Conservation (phyloP, 2,113 vertebrate species). For the Scartelaos histophorus region DNA sequence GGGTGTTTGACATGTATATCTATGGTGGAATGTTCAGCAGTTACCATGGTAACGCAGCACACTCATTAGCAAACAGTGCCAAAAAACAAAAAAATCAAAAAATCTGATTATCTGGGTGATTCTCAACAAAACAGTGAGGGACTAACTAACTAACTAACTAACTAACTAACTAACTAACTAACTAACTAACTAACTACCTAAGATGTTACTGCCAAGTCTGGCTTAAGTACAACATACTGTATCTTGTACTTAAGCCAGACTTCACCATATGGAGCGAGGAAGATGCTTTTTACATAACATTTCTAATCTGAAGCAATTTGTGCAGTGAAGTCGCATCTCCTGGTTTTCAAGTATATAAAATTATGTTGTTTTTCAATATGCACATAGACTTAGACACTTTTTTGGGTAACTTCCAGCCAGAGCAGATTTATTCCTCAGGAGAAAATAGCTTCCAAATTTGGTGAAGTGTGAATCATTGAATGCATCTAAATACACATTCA, state of each 20-base stretch:
- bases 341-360: neutral
- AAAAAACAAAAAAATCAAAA: no score
- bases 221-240: slow-evolving; percentile 21
- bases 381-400: neutral
- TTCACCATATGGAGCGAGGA: neutral
- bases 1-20: no score
- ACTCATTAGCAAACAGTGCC: no score
- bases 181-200: no score
- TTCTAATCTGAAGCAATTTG: neutral
- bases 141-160: no score
- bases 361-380: neutral
- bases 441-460: neutral
- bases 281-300: neutral
- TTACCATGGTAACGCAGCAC: no score
- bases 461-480: neutral
- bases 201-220: slow-evolving; percentile 43
- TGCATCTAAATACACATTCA: neutral
- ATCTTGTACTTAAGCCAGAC: slow-evolving; percentile 7
- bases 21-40: no score
- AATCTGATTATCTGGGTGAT: no score
- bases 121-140: no score
- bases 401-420: neutral
- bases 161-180: no score
- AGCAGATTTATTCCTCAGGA: neutral
- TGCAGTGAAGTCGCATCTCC: neutral